Base-by-base conservation (phyloP, 2,888 invertebrate species). In the Lithophane semibrunnea region DNA sequence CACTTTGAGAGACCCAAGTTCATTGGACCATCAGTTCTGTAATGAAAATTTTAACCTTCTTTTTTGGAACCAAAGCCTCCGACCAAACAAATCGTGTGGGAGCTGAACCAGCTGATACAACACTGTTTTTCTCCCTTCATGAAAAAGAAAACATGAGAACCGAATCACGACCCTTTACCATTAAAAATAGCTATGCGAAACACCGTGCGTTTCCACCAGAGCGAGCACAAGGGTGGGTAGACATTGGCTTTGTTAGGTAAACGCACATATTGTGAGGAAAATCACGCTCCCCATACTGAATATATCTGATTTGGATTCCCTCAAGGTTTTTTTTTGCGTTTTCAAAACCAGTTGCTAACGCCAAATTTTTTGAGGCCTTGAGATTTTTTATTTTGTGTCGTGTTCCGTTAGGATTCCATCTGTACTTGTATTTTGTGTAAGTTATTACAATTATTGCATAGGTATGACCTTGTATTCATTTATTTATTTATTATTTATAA, bases 261-360 rank as follows among this genome's bases (percentile, higher is more conserved):
- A 87, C 82, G 86, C 90, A 88, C 88, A 87, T 80, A 83, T 86
- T 87, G 79, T 74, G 79, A 82, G 82, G 83, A 80, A 91, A 91
- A 92, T 92, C 92, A 92, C 90, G 90, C 91, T 88, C 79, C 82
- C 90, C 91, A 90, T 90, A 91, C 88, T 85, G 86, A 85, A 84
- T 85, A 83, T 87, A 83, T 87, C 82, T 86, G 87, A 88, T 87
- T 88, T 85, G 86, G 83, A 70, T 69, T 70, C 75, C 54, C 44
- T 73, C 18, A 58, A 60, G 24, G 18, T 13, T 69, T 66, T 78
- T 78, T 82, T 76, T 77, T 44, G 42, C 49, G 37, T 63, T 74
- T 58, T 63, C 10, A 56, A 61, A 52, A 75, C 42, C 44, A 54
- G 60, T 65, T 72, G n/a, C 47, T 37, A 37, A 4, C 29, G 24